These are phyloP conservation scores for Rhingia rostrata DNA, from an alignment of 2,888 invertebrate genomes.

Conservation along the genomic window DNA sequence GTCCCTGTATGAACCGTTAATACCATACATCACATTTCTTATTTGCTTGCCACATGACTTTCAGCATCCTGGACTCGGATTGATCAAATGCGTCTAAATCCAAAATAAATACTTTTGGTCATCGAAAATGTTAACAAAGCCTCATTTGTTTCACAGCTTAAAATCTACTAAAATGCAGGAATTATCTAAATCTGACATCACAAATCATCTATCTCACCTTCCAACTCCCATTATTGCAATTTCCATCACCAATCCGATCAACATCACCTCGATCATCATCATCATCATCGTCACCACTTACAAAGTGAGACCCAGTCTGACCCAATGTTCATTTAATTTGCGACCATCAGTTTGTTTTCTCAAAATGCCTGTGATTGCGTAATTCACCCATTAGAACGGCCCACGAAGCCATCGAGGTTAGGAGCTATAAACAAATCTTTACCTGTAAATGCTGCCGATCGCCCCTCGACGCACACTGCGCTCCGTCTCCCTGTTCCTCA, in stretches of 20 bases:
- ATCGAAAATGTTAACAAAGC: no score
- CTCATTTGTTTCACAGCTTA: no score
- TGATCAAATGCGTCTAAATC: no score
- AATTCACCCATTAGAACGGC: constrained; percentile 62
- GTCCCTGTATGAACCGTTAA: no score
- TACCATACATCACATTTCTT: no score
- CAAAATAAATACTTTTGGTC: no score
- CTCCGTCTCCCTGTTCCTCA: constrained; percentile 28
- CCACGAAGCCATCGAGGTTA: constrained; percentile 59
- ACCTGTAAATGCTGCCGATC: constrained; percentile 15
- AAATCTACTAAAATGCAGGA: constrained; percentile 1
- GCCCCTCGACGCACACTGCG: background rate
- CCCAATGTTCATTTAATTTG: constrained; percentile 65
- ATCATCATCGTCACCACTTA: background rate
- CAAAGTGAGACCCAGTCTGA: constrained; percentile 25
- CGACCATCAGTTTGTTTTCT: constrained; percentile 48
- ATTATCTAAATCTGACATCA: background rate
- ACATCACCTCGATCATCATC: constrained; percentile 29
- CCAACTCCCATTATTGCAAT: constrained; percentile 46
- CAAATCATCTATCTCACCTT: constrained; percentile 26
- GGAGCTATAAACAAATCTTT: constrained; percentile 39
- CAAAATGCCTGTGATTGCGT: constrained; percentile 65
- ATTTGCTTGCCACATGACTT: no score
- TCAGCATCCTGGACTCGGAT: no score
- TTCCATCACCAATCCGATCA: constrained; percentile 44